Percentiles rank a stretch among this genome's conserved stretches.
Conservation (phyloP, 2,888 invertebrate species). For the Netelia melanura region DNA sequence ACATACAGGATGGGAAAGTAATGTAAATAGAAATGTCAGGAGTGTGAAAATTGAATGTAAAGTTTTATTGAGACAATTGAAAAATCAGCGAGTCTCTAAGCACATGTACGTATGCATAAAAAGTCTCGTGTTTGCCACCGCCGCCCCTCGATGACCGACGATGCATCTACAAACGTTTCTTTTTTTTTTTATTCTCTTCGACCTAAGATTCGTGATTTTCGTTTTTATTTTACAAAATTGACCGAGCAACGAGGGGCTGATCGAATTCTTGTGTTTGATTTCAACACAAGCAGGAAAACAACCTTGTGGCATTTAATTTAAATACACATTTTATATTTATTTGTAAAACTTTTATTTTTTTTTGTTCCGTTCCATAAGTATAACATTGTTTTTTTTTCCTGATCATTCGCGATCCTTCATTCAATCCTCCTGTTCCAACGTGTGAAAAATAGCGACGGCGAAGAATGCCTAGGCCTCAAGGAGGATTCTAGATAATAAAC, state of each 20-base stretch:
- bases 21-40: conserved; percentile 61
- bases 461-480: neutral
- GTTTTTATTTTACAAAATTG: neutral
- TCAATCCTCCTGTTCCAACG: conserved; percentile 33
- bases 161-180: conserved; percentile 15
- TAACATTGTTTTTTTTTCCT: conserved; percentile 1
- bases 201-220: conserved; percentile 14
- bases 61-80: conserved; percentile 34
- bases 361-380: conserved; percentile 54
- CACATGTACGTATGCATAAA: conserved; percentile 33
- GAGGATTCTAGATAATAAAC: conserved; percentile 23
- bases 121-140: conserved; percentile 4
- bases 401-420: conserved; percentile 38
- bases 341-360: conserved; percentile 75
- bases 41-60: conserved; percentile 53
- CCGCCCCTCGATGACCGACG: conserved; percentile 2
- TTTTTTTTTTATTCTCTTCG: conserved; percentile 51
- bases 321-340: conserved; percentile 82
- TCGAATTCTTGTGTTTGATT: conserved; percentile 20
- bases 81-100: conserved; percentile 21
- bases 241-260: conserved; percentile 70
- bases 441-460: neutral
- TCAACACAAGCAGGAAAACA: conserved; percentile 61
- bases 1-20: conserved; percentile 45
- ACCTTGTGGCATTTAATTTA: conserved; percentile 80